Evolutionary conservation across 2,888 invertebrate species (phyloP), one percentile per base, ranked within the genome.

Genomic region (Trileptium ribeirensis): DNA sequence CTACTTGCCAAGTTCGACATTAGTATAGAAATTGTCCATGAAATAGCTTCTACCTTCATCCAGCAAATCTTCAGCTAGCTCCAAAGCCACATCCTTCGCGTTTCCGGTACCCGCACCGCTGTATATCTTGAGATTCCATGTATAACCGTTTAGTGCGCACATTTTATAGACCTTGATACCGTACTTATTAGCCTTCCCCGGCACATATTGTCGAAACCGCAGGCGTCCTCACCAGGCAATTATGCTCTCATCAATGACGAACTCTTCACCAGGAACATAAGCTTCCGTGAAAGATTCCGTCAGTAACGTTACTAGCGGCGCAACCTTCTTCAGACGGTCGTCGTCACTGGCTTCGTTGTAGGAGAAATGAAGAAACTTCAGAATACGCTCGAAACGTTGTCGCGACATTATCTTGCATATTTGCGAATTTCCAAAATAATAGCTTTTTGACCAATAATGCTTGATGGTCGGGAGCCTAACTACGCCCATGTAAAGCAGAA

Each of bases 161-260:
- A 29, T 8, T 29, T 70, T 70, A 70, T 70, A 70, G 8, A 70
- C 8, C 70, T 70, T 70, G 15, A 70, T n/a, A 29, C 70, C 70
- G 36, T 70, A 70, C 29, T 70, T 70, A 36, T 70, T 31, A n/a
- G 33, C 3, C 36, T 70, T 70, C 31, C 70, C 70, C 8, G 70
- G 70, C 8, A 70, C 15, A 70, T 70, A 70, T n/a, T 70, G 70
- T n/a, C 70, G 70, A 70, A 70, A 70, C 8, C 29, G 15, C 70
- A 70, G 36, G 29, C 70, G 70, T 15, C 70, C 70, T 15, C 70
- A 36, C 70, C 70, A 70, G 31, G 70, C 33, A 70, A 70, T 70
- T 36, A 70, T 70, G 70, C 33, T 33, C 70, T 70, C 70, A 70
- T 70, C 70, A 36, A 70, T 70, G 8, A 70, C 70, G 70, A 3